phyloP scores from a whole-genome alignment of 2,113 vertebrate genomes.

The Otolemur garnettii region DNA sequence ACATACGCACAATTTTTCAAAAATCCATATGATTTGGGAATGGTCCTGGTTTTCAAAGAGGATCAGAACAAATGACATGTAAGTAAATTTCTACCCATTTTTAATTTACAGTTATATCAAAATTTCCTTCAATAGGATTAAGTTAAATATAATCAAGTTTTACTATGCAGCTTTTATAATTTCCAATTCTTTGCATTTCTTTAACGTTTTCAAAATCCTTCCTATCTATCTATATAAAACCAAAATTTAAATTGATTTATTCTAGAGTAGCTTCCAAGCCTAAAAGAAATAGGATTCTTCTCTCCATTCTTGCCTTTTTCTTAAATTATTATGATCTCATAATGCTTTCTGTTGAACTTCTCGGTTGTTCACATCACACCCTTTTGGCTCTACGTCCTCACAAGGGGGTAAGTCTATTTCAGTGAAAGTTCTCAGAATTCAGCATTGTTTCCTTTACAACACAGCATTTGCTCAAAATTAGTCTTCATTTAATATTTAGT shows the following conservation, averaged over 20 bases:
- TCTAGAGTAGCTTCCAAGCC: neutral
- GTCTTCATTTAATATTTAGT: neutral
- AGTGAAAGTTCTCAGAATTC: neutral
- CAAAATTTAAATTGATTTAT: neutral
- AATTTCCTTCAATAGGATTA: neutral
- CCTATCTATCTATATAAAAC: neutral
- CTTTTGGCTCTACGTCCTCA: neutral
- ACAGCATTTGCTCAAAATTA: neutral
- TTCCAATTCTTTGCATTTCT: neutral
- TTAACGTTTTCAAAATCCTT: neutral
- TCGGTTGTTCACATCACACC: neutral
- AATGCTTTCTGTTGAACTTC: neutral
- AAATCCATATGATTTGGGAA: conserved; percentile 5
- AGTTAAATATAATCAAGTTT: neutral
- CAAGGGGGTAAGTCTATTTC: neutral
- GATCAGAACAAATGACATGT: neutral
- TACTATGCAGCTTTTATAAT: neutral
- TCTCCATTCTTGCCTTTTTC: neutral
- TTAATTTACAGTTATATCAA: neutral
- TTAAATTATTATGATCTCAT: neutral
- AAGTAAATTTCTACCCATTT: neutral
- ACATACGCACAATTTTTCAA: neutral
- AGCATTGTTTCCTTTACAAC: neutral
- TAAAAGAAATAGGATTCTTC: neutral
- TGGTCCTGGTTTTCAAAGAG: neutral